These are phyloP conservation scores for Selene dorsalis DNA, from an alignment of 2,797 vertebrate species.

Conservation along the genomic window DNA sequence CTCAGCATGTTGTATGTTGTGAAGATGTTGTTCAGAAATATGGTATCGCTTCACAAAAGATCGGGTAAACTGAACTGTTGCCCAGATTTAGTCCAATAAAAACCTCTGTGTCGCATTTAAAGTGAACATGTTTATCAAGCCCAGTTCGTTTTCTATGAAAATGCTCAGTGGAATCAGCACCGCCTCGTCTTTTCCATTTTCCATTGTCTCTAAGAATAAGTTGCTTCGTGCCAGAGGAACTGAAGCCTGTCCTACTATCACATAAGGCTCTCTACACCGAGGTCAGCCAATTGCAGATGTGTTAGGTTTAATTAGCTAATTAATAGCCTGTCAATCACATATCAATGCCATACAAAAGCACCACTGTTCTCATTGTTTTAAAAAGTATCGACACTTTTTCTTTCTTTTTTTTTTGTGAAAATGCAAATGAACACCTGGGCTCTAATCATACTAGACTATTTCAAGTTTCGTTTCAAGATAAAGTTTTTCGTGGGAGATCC, in stretches of 20 bases:
- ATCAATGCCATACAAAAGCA: conserved; percentile 1
- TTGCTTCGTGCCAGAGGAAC: not conserved
- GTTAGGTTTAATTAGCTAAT: conserved; percentile 9
- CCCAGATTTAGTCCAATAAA: not conserved
- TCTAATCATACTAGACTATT: not conserved
- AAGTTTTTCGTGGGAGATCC: not conserved
- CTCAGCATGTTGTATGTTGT: not conserved
- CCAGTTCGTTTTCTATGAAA: not conserved
- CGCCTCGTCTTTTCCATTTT: not conserved
- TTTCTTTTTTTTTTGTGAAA: not conserved
- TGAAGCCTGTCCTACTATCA: conserved; percentile 5
- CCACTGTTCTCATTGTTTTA: not conserved
- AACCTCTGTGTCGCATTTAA: not conserved
- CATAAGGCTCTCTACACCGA: not conserved
- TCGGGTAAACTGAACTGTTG: conserved; percentile 3
- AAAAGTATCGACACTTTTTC: not conserved
- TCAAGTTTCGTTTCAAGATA: not conserved
- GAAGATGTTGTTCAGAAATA: not conserved
- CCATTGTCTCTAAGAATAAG: not conserved
- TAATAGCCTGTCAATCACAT: conserved; percentile 13
- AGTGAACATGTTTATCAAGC: not conserved
- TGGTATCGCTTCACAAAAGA: not conserved
- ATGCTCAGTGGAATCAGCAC: not conserved
- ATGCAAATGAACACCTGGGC: not conserved
- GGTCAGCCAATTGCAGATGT: conserved; percentile 5